Base-by-base conservation (phyloP, 1,140 invertebrate genomes). In the Plectus sambesii region DNA sequence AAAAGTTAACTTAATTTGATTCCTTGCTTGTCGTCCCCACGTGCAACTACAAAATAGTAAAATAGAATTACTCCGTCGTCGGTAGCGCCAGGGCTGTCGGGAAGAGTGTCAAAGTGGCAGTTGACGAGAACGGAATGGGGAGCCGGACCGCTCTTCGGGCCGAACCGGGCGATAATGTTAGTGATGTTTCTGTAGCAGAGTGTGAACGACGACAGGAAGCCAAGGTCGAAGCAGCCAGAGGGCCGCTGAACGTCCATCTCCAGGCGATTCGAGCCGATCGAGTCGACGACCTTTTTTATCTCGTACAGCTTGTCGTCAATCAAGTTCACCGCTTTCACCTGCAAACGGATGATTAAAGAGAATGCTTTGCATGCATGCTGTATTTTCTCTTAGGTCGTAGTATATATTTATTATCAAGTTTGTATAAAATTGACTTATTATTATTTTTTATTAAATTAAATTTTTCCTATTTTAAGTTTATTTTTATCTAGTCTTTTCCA, bases 101-200 rank as follows among this genome's bases (percentile, higher is more conserved):
- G 74, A 59, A 88, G 84, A 41, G 83, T 80, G 72, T 94, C 88
- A 73, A 82, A 90, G 73, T 94, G 89, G 70, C 87, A 90, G 73
- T 93, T 94, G 44, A 94, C 77, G 42, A 94, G 73, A 56, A 94
- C 72, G 66, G 83, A 82, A 57, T 81, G 72, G 35, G 61, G 74
- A 61, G 55, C 69, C 8, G 55, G 69, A 1, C 76, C 74, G 29
- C 69, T 70, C 1, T 73, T 72, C 42, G 80, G 71, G 24, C 79
- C 78, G 40, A 88, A 69, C 68, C 80, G 80, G 15, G 82, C 84
- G 50, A 87, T 74, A 50, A 90, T 78, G 74, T 86, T 87, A 37
- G 72, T 73, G 6, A 77, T 61, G 39, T 73, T 70, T 53, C 70
- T 44, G 45, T 74, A 76, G 44, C 63, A 67, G 22, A 73, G 65